Conservation (phyloP, 2,797 vertebrate species). For the Crax fasciolata region DNA sequence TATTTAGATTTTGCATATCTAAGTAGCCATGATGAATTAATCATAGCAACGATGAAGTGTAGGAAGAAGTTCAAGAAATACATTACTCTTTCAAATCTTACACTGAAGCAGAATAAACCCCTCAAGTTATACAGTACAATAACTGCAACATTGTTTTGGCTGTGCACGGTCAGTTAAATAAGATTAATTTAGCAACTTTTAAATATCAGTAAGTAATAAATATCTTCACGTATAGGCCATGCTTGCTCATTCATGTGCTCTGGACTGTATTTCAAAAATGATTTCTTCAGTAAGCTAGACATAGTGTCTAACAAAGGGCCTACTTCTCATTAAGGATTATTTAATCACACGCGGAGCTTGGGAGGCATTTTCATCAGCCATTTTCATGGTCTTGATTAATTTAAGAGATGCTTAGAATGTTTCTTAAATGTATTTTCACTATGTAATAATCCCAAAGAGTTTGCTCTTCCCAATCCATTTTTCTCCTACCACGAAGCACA, state of each 20-base stretch:
- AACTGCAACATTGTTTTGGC: slow-evolving; percentile 67
- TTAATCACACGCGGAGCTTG: slow-evolving; percentile 50
- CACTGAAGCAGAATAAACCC: slow-evolving; percentile 69
- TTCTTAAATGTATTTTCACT: slow-evolving; percentile 39
- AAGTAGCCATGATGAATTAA: slow-evolving; percentile 77
- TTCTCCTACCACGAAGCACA: background rate
- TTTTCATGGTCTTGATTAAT: slow-evolving; percentile 39
- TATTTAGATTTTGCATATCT: slow-evolving; percentile 75
- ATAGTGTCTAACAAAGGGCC: slow-evolving; percentile 37
- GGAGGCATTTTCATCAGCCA: slow-evolving; percentile 52
- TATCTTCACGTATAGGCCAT: slow-evolving; percentile 75
- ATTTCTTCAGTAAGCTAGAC: slow-evolving; percentile 61
- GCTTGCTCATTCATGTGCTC: slow-evolving; percentile 70
- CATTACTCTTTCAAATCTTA: slow-evolving; percentile 75
- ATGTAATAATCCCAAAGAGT: background rate
- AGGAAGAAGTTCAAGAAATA: slow-evolving; percentile 71
- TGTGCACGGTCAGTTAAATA: slow-evolving; percentile 76
- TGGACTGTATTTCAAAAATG: slow-evolving; percentile 26
- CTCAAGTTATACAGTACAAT: slow-evolving; percentile 73
- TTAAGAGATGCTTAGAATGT: slow-evolving; percentile 25
- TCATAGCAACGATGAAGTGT: slow-evolving; percentile 70
- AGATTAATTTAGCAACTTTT: slow-evolving; percentile 81
- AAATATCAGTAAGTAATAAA: slow-evolving; percentile 83
- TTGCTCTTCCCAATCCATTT: background rate
- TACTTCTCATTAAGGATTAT: slow-evolving; percentile 63